Evolutionary conservation across 2,888 invertebrate species (phyloP), one percentile per base, ranked within the genome.

Genomic region (Seladonia tumulorum): DNA sequence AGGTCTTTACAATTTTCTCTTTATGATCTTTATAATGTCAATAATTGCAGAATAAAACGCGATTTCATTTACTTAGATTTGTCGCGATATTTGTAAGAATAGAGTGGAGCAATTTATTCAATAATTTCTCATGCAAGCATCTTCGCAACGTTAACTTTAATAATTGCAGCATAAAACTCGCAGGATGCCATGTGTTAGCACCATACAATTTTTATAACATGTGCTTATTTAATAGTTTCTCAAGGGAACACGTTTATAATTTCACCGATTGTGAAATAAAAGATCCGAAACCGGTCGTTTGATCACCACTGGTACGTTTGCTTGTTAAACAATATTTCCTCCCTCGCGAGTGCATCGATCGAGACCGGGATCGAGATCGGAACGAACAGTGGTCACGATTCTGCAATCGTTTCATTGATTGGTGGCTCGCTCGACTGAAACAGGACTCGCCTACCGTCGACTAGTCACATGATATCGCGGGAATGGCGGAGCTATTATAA

Each of bases 391-490:
- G 35, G 45, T 39, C 68, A 57, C 35, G 66, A 66, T 66, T 66
- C 66, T 35, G 66, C 66, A 66, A 66, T 66, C 35, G 66, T 63
- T 25, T 45, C 47, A 73, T 49, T 47, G 35, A 66, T 66, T 66
- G 66, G 66, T 66, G 18, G 35, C 66, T 66, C 16, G 66, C n/a
- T 7, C 5, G 45, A 39, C n/a, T 45, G 71, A 45, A 45, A 71
- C 71, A 71, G 42, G 71, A 39, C 71, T 45, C 71, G 71, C 25
- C 42, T 39, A 39, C 71, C 71, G 45, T 14, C 71, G 71, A 42
- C 35, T 35, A 22, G n/a, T 66, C 66, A 35, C 66, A 66, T 66
- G 66, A 66, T 66, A 66, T 66, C 29, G 35, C 66, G 29, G 66
- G 35, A 66, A 66, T 35, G 66, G 35, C 35, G 35, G 18, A 18